Evolutionary conservation across 2,888 invertebrate species (phyloP).

Genomic region (Ichneumoninae sp.): DNA sequence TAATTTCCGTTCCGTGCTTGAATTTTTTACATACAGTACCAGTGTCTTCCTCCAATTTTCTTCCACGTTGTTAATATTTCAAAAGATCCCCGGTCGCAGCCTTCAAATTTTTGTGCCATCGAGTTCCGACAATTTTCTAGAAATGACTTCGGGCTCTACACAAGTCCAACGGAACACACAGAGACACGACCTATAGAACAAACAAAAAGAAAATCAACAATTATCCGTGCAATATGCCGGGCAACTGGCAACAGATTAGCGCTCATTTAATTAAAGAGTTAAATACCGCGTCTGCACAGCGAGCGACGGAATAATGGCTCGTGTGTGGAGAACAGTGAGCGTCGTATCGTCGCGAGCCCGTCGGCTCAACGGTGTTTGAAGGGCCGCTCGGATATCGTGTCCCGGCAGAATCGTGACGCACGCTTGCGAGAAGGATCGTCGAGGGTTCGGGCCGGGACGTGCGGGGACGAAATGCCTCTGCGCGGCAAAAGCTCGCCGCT

Average conservation of each 20-base stretch:
- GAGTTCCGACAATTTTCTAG: slow-evolving; percentile 24
- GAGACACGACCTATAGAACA: neutral
- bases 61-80: slow-evolving; percentile 64
- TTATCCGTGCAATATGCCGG: slow-evolving; percentile 74
- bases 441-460: slow-evolving; percentile 17
- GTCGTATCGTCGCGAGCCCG: slow-evolving; percentile 21
- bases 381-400: slow-evolving; percentile 68
- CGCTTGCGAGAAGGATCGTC: slow-evolving; percentile 73
- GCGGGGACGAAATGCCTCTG: slow-evolving; percentile 1
- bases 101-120: slow-evolving; percentile 47
- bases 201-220: slow-evolving; percentile 4
- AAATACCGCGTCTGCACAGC: neutral
- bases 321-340: neutral
- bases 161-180: neutral
- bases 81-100: slow-evolving; percentile 49
- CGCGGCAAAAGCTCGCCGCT: slow-evolving; percentile 3
- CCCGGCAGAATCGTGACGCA: slow-evolving; percentile 69
- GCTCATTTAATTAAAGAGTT: slow-evolving; percentile 2
- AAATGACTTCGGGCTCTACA: neutral
- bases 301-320: neutral
- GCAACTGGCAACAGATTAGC: slow-evolving; percentile 54
- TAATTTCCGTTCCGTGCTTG: no score
- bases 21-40: slow-evolving; percentile 73
- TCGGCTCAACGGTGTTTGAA: slow-evolving; percentile 16
- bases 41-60: slow-evolving; percentile 45